These are phyloP conservation scores for Catharus fuscescens DNA, from an alignment of 2,113 vertebrate species.

Conservation along the genomic window DNA sequence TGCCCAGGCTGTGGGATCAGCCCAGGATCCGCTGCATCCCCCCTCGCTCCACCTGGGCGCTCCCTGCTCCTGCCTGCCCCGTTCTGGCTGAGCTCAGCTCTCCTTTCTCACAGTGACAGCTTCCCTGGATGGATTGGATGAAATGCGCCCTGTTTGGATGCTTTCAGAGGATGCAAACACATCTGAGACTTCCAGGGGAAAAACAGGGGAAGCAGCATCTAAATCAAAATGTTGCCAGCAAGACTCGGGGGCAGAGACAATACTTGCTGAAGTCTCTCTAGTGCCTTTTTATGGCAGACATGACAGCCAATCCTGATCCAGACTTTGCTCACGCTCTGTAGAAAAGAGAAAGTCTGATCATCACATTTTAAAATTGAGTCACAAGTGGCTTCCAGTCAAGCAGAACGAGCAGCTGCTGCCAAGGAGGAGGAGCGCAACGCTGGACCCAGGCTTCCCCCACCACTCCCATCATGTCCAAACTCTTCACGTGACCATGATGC, in stretches of 20 bases:
- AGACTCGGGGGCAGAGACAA: conserved; percentile 74
- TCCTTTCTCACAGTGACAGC: neutral
- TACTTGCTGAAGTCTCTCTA: conserved; percentile 85
- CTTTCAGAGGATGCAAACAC: conserved; percentile 24
- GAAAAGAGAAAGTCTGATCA: conserved; percentile 89
- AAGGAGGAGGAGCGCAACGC: conserved; percentile 63
- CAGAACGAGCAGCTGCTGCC: conserved; percentile 74
- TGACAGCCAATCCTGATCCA: conserved; percentile 89
- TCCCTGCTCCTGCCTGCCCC: neutral
- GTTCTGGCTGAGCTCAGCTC: neutral
- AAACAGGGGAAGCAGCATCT: conserved; percentile 21
- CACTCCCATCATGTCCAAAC: conserved; percentile 65
- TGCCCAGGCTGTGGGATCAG: neutral
- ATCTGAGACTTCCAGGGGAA: conserved; percentile 34
- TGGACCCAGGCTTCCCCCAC: conserved; percentile 57
- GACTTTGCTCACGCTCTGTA: conserved; percentile 87
- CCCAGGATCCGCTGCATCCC: neutral
- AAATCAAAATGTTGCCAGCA: conserved; percentile 61
- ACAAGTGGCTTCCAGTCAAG: conserved; percentile 76
- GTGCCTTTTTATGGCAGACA: conserved; percentile 83
- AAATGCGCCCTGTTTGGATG: conserved; percentile 40
- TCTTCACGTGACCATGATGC: conserved; percentile 50
- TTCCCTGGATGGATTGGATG: conserved; percentile 34
- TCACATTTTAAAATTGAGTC: conserved; percentile 78
- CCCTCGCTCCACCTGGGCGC: fast-evolving